Conservation (phyloP, 1,140 invertebrate genomes). For the Phymorhynchus buccinoides region DNA sequence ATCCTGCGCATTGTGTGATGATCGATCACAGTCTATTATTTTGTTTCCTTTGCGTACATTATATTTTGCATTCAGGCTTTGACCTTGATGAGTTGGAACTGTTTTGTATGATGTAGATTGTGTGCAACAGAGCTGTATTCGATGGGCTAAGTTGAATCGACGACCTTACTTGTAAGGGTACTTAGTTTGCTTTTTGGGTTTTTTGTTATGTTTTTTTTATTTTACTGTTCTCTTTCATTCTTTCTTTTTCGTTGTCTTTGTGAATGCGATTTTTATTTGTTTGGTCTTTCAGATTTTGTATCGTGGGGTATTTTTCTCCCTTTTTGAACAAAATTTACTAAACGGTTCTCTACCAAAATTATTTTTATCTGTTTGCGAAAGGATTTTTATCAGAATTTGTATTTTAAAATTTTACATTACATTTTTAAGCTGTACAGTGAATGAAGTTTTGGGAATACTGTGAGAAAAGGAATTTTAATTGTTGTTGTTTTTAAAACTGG, state of each 20-base stretch:
- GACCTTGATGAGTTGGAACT: neutral
- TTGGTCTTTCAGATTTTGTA: no score
- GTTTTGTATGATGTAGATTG: conserved; percentile 3
- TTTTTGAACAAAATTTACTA: no score
- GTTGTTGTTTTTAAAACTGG: no score
- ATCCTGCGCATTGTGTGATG: no score
- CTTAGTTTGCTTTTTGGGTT: neutral
- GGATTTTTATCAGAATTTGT: neutral
- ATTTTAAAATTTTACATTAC: neutral
- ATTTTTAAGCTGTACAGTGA: no score
- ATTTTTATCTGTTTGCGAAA: no score
- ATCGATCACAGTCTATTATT: no score
- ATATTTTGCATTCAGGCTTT: neutral
- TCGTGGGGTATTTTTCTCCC: no score
- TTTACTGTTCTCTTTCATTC: neutral
- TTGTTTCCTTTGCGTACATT: no score
- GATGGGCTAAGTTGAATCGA: neutral
- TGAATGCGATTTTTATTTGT: neutral
- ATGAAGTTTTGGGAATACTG: no score
- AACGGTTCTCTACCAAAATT: no score
- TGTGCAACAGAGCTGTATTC: neutral
- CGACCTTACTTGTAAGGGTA: neutral
- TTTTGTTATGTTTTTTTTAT: neutral
- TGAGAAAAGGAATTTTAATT: no score
- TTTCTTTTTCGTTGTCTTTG: neutral